Evolutionary conservation across 2,888 invertebrate genomes (phyloP).

Genomic region (Plagodis pulveraria): DNA sequence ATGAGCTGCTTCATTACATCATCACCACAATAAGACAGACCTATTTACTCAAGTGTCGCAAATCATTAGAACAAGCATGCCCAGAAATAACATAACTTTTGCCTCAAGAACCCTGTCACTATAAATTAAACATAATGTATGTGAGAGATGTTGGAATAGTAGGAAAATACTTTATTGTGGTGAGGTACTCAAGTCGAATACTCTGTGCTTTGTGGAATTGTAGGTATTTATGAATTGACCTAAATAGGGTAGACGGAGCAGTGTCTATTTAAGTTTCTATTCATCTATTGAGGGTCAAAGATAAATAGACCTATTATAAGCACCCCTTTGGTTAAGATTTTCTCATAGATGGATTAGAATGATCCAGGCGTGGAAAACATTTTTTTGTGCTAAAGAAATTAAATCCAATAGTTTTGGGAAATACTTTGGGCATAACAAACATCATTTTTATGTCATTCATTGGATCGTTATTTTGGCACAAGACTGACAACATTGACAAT

Average conservation of each 20-base stretch:
- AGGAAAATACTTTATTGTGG: neutral
- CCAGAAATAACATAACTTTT: neutral
- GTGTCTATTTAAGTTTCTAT: slow-evolving; percentile 19
- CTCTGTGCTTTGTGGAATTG: no score
- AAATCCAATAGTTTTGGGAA: no score
- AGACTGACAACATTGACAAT: no score
- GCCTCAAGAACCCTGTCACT: neutral
- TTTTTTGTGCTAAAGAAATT: slow-evolving; percentile 5
- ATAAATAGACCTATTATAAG: slow-evolving; percentile 23
- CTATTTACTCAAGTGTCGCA: slow-evolving; percentile 14
- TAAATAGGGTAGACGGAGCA: slow-evolving; percentile 10
- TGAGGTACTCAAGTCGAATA: neutral
- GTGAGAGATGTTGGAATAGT: no score
- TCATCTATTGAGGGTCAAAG: slow-evolving; percentile 26
- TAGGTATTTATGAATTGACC: slow-evolving; percentile 12
- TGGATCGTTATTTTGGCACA: no score
- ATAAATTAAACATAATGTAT: neutral
- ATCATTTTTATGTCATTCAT: no score
- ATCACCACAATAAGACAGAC: slow-evolving; percentile 26
- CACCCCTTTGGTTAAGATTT: slow-evolving; percentile 41
- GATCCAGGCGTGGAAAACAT: slow-evolving; percentile 29
- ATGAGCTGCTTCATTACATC: slow-evolving; percentile 27
- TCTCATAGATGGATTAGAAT: slow-evolving; percentile 36
- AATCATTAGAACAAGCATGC: slow-evolving; percentile 7
- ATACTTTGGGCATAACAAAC: no score